Conservation (phyloP, 2,888 invertebrate genomes). For the Seira sanloemensis region DNA sequence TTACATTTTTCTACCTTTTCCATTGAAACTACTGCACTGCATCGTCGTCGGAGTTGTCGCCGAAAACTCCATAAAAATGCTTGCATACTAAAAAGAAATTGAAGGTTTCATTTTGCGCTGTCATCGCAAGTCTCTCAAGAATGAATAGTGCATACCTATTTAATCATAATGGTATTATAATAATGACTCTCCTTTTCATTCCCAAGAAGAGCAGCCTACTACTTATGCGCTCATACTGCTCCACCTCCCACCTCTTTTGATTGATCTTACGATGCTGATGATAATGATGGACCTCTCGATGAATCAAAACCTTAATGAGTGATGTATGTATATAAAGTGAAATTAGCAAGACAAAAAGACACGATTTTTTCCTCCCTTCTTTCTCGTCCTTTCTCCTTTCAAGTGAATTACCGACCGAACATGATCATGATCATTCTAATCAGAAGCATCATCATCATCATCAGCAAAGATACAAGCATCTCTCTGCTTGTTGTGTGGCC, state of each 20-base stretch:
- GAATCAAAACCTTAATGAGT: neutral
- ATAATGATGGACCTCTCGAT: neutral
- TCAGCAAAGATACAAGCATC: too few species aligned
- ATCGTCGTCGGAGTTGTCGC: too few species aligned
- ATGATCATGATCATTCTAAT: neutral
- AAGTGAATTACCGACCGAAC: conserved; percentile 48
- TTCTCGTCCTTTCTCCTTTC: neutral
- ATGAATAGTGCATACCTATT: neutral
- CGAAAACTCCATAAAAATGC: too few species aligned
- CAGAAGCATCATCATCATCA: too few species aligned
- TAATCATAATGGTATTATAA: neutral
- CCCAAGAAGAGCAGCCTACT: too few species aligned
- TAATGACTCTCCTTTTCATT: neutral
- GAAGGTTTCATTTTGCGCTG: too few species aligned
- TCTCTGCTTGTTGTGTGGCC: conserved; percentile 8
- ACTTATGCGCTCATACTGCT: neutral
- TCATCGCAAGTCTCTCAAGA: too few species aligned
- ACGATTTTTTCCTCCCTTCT: neutral
- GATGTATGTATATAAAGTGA: neutral
- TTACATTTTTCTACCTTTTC: too few species aligned
- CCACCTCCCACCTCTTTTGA: neutral
- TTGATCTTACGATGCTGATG: neutral
- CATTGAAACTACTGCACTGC: too few species aligned
- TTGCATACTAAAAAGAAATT: too few species aligned
- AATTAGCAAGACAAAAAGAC: neutral